Base-by-base conservation (phyloP, 2,888 invertebrate species). In the Acanthacorydalis orientalis region DNA sequence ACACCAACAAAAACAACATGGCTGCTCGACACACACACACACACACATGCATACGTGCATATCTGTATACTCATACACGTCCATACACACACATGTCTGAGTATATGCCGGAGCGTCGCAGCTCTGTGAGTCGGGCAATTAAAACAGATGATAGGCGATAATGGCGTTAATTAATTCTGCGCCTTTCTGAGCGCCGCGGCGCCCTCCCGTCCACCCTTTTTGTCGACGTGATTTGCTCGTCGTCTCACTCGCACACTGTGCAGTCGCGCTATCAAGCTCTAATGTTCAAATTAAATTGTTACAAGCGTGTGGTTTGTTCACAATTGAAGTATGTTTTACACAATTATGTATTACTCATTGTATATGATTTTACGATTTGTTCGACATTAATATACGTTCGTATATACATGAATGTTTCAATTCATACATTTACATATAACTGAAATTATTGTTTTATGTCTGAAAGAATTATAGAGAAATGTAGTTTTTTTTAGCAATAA, bases 81-180 rank as follows among this genome's bases (percentile, higher is more conserved):
- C 2, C 23, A 23, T 23, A 23, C 62, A 59, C 64, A 60, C 59
- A 59, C 52, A 55, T 58, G 55, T 14, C 23, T 2, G 23, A 23
- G 23, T 23, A 23, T 12, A 12, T 12, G 37, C 37, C 37, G 12
- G 39, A 15, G 16, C 16, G 15, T 16, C 10, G 14, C 12, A 16
- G 16, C 39, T 39, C 15, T n/a, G 12, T 37, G 35, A 51, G 42
- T 49, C 46, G 63, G 64, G 67, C 67, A 67, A 67, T 67, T 67
- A 66, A 67, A 67, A 64, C 67, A 65, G 67, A 67, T 67, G 67
- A 67, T 65, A 64, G 66, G 64, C 65, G 67, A 67, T 67, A 67
- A 67, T 66, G 59, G 65, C 64, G 62, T 67, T 67, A 67, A 67
- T 67, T 67, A 67, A 67, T 67, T 67, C 65, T 62, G 62, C 32